phyloP scores from a whole-genome alignment of 2,113 vertebrate species.

The Mustela lutreola region DNA sequence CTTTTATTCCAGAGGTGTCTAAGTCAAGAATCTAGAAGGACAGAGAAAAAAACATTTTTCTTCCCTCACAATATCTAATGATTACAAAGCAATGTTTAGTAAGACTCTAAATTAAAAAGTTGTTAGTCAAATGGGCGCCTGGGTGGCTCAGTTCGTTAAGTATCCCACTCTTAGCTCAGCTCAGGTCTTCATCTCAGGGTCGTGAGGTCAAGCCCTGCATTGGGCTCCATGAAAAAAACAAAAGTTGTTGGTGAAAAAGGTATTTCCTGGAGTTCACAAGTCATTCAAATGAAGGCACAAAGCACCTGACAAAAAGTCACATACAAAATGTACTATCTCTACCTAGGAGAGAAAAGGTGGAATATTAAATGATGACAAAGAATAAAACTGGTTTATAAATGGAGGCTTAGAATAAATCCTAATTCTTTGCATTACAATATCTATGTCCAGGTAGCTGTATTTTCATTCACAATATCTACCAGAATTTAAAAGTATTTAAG shows the following conservation, averaged over 20 bases:
- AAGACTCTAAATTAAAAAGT: not conserved
- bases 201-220: not conserved
- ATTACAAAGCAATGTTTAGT: not conserved
- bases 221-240: not conserved
- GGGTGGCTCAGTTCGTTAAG: not conserved
- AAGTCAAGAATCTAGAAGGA: not conserved
- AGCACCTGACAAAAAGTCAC: constrained; percentile 15
- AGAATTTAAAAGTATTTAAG: constrained; percentile 32
- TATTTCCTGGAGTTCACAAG: not conserved
- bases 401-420: not conserved
- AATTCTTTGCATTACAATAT: not conserved
- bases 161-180: not conserved
- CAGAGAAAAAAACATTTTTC: not conserved
- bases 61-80: not conserved
- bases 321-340: not conserved
- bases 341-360: not conserved
- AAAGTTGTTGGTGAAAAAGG: not conserved
- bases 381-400: not conserved
- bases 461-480: constrained; percentile 24
- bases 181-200: not conserved
- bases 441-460: not conserved
- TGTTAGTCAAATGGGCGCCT: not conserved
- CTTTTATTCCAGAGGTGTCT: not conserved
- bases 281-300: constrained; percentile 13
- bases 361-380: not conserved